Percentiles rank a stretch among this genome's conserved stretches.
phyloP scores from a whole-genome alignment of 2,888 invertebrate genomes.

The Meteorus colon region DNA sequence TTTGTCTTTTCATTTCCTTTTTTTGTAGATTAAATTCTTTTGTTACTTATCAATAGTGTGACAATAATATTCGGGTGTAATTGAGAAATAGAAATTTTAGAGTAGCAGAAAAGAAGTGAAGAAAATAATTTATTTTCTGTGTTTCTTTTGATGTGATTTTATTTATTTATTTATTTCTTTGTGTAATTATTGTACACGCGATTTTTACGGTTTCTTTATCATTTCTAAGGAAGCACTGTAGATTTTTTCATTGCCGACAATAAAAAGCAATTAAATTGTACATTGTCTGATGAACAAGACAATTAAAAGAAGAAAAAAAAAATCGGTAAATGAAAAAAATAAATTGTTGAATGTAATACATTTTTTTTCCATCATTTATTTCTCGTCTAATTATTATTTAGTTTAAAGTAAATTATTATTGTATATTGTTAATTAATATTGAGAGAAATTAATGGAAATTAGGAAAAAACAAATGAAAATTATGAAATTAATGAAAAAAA shows the following conservation, averaged over 20 bases:
- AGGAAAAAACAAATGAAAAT: not conserved
- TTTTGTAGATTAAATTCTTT: too few species aligned
- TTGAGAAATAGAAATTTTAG: too few species aligned
- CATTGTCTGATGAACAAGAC: not conserved
- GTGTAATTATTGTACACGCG: not conserved
- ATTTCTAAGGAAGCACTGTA: not conserved
- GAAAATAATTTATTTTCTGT: too few species aligned
- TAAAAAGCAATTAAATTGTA: slow-evolving; percentile 2
- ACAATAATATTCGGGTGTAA: too few species aligned
- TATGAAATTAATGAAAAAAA: not conserved
- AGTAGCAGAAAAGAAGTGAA: too few species aligned
- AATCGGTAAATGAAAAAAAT: not conserved
- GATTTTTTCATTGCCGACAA: not conserved
- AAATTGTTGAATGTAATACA: slow-evolving; percentile 22
- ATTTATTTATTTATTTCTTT: not conserved
- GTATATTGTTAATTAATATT: too few species aligned
- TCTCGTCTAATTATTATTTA: too few species aligned
- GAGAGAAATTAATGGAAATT: not conserved
- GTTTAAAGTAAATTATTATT: too few species aligned
- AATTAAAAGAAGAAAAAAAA: not conserved
- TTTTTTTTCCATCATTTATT: too few species aligned
- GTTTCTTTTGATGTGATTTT: not conserved
- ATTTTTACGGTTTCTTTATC: slow-evolving; percentile 4
- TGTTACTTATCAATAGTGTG: too few species aligned
- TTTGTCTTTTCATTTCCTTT: not conserved